Evolutionary conservation across 1,140 invertebrate genomes (phyloP).

Genomic region (Muscidifurax raptorellus): DNA sequence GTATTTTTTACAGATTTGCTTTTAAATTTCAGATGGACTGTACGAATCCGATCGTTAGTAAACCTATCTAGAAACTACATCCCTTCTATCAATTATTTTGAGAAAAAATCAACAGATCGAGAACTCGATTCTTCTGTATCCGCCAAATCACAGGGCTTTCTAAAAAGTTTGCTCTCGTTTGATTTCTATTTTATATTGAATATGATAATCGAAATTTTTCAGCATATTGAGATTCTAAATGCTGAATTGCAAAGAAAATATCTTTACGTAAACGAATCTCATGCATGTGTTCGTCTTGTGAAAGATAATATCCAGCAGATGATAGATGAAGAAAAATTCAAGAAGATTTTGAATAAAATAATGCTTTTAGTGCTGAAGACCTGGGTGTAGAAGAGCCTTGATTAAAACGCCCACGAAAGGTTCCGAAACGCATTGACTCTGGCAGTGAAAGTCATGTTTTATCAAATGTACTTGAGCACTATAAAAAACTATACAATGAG

Average conservation of each 20-base stretch:
- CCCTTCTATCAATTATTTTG: slow-evolving; percentile 39
- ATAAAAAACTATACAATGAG: too few relatives aligned
- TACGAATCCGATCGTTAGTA: slow-evolving; percentile 50
- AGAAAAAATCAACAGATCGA: slow-evolving; percentile 18
- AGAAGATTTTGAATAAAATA: too few relatives aligned
- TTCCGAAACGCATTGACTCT: too few relatives aligned
- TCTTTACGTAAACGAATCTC: slow-evolving; percentile 48
- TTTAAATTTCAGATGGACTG: slow-evolving; percentile 50
- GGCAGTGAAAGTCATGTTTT: too few relatives aligned
- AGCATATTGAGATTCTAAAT: slow-evolving; percentile 52
- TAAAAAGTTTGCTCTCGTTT: slow-evolving; percentile 40
- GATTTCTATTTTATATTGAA: slow-evolving; percentile 50
- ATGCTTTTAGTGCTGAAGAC: too few relatives aligned
- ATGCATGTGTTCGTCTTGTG: slow-evolving; percentile 49
- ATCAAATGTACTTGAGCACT: too few relatives aligned
- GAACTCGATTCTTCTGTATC: slow-evolving; percentile 44
- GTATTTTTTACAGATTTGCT: not conserved
- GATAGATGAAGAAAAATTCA: too few relatives aligned
- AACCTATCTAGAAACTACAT: slow-evolving; percentile 46
- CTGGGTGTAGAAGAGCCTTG: too few relatives aligned
- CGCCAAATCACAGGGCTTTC: slow-evolving; percentile 50
- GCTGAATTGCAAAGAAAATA: slow-evolving; percentile 48
- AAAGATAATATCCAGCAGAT: too few relatives aligned
- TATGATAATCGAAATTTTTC: slow-evolving; percentile 47
- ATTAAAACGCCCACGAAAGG: too few relatives aligned